Evolutionary conservation across 2,888 invertebrate genomes (phyloP).

Genomic region (Chaetogeoica ovagalla): DNA sequence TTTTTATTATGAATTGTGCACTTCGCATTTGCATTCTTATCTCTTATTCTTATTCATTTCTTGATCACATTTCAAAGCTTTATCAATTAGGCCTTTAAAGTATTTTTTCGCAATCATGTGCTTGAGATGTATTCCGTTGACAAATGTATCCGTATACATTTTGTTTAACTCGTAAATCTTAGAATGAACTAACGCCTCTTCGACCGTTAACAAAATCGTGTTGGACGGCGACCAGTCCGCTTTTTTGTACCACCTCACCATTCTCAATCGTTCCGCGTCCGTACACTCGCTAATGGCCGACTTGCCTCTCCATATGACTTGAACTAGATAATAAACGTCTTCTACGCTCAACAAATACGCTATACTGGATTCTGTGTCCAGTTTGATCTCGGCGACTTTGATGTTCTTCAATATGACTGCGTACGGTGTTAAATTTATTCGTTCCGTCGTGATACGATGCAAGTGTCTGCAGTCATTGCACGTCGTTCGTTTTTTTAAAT

Average conservation of each 20-base stretch:
- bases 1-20: too few species aligned
- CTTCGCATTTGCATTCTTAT: neutral
- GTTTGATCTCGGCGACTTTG: neutral
- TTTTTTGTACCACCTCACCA: conserved; percentile 25
- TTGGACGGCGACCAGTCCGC: conserved; percentile 44
- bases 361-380: neutral
- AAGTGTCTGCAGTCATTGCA: conserved; percentile 31
- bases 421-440: conserved; percentile 68
- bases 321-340: conserved; percentile 44
- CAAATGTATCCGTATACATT: conserved; percentile 14
- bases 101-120: conserved; percentile 23
- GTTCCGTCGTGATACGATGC: conserved; percentile 57
- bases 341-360: neutral
- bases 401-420: conserved; percentile 67
- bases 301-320: conserved; percentile 39
- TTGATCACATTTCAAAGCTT: conserved; percentile 4
- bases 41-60: too few species aligned
- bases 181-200: conserved; percentile 28
- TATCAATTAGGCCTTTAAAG: conserved; percentile 14
- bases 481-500: conserved; percentile 16
- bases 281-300: conserved; percentile 35
- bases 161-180: conserved; percentile 24
- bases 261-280: conserved; percentile 7
- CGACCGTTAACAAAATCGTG: conserved; percentile 39
- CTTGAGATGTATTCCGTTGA: conserved; percentile 12